phyloP scores from a whole-genome alignment of 2,888 invertebrate species.

The Ectobius pallidus region DNA sequence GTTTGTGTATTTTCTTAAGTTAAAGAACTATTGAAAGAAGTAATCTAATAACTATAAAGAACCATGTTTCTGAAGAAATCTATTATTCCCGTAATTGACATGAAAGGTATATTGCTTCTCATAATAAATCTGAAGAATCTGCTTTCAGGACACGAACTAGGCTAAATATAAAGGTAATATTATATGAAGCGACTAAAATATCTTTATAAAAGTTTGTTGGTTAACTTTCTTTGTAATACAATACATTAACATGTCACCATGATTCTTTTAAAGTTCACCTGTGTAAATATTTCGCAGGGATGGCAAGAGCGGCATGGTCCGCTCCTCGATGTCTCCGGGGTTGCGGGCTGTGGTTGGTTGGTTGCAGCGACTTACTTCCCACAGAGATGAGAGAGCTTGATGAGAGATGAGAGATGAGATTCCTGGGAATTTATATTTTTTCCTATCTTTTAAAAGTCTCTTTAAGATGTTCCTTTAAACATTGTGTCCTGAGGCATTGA shows the following conservation, averaged over 20 bases:
- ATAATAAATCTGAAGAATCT: conserved; percentile 7
- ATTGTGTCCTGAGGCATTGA: conserved; percentile 7
- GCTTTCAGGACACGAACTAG: conserved; percentile 33
- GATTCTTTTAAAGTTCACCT: conserved; percentile 37
- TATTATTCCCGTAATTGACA: too few species aligned
- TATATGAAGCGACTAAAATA: conserved; percentile 32
- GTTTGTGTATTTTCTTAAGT: too few species aligned
- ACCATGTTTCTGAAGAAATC: too few species aligned
- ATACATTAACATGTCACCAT: conserved; percentile 34
- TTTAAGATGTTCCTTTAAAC: conserved; percentile 20
- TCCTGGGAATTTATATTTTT: conserved; percentile 1
- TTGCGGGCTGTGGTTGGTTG: background rate
- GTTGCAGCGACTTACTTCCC: conserved; percentile 4
- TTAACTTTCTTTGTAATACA: conserved; percentile 26
- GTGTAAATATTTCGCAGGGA: conserved; percentile 44
- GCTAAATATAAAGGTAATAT: conserved; percentile 24
- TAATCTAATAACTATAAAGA: too few species aligned
- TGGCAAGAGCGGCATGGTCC: background rate
- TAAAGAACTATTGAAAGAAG: too few species aligned
- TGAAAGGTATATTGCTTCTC: background rate
- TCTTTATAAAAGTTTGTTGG: too few species aligned
- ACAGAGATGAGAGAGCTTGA: background rate
- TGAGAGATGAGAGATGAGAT: conserved; percentile 13
- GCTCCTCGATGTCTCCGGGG: background rate
- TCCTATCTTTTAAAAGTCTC: background rate